Percentiles rank a stretch among this genome's conserved stretches.
phyloP scores from a whole-genome alignment of 2,797 vertebrate species.

The Buphagus erythrorhynchus region DNA sequence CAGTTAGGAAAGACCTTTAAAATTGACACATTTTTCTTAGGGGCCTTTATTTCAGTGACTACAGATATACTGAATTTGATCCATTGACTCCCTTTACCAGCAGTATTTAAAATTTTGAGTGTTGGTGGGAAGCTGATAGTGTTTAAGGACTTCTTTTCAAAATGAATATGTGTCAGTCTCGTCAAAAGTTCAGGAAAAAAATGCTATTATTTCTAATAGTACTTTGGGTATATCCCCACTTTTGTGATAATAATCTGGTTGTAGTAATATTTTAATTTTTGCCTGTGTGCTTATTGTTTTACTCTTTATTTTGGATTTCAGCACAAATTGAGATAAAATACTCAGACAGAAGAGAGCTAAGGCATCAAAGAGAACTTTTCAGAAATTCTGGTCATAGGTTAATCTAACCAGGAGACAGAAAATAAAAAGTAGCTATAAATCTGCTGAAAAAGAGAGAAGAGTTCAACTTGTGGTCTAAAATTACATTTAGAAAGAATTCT shows the following conservation, averaged over 20 bases:
- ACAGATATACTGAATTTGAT: slow-evolving; percentile 81
- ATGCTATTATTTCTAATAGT: not conserved
- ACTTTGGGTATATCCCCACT: not conserved
- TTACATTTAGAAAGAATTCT: not conserved
- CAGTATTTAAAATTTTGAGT: slow-evolving; percentile 77
- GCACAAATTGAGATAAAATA: slow-evolving; percentile 13
- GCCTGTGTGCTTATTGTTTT: not conserved
- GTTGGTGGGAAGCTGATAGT: slow-evolving; percentile 66
- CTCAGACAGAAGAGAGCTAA: not conserved
- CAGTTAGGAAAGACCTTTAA: slow-evolving; percentile 85
- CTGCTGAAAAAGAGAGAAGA: slow-evolving; percentile 9
- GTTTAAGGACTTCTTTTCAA: slow-evolving; percentile 57
- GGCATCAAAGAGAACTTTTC: slow-evolving; percentile 54
- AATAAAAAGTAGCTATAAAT: slow-evolving; percentile 52
- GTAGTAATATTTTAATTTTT: slow-evolving; percentile 4
- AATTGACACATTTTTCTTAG: slow-evolving; percentile 84
- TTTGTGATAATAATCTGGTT: not conserved
- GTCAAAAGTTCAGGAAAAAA: slow-evolving; percentile 61
- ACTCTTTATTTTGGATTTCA: not conserved
- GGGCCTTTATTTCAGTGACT: slow-evolving; percentile 79
- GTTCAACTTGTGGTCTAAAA: slow-evolving; percentile 20
- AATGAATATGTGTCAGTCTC: slow-evolving; percentile 33
- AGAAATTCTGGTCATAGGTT: slow-evolving; percentile 59
- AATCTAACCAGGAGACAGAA: slow-evolving; percentile 20
- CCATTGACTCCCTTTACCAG: slow-evolving; percentile 77